These are phyloP conservation scores for Archaeoteleia sp. DNA, from an alignment of 2,888 invertebrate species.

Conservation along the genomic window DNA sequence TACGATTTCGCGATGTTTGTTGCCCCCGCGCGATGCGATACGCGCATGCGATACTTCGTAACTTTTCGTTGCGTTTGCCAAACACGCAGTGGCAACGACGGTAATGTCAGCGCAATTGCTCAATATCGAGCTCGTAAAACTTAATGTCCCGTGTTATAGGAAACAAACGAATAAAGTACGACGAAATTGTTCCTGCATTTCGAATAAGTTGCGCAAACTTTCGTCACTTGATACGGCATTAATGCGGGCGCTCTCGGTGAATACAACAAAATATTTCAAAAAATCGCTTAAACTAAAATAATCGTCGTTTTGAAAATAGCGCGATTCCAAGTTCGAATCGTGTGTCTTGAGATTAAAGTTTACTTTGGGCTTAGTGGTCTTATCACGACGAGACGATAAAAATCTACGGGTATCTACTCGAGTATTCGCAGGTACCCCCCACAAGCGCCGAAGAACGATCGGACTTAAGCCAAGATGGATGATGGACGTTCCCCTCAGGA, in stretches of 20 bases:
- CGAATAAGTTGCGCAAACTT: slow-evolving; percentile 47
- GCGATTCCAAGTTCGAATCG: slow-evolving; percentile 22
- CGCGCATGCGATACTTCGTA: slow-evolving; percentile 41
- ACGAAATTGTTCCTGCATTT: slow-evolving; percentile 52
- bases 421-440: slow-evolving; percentile 54
- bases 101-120: slow-evolving; percentile 56
- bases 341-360: slow-evolving; percentile 49
- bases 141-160: slow-evolving; percentile 61
- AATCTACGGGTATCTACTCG: slow-evolving; percentile 33
- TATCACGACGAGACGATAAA: slow-evolving; percentile 51
- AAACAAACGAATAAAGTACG: slow-evolving; percentile 61
- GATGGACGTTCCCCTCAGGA: slow-evolving; percentile 66
- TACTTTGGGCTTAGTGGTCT: slow-evolving; percentile 48
- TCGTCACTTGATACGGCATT: slow-evolving; percentile 36
- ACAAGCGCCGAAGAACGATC: slow-evolving; percentile 56
- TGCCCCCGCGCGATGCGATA: slow-evolving; percentile 43
- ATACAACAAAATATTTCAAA: too few relatives aligned
- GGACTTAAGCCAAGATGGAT: slow-evolving; percentile 61
- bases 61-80: slow-evolving; percentile 56
- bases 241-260: slow-evolving; percentile 9
- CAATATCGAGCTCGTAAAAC: slow-evolving; percentile 62
- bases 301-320: slow-evolving; percentile 21
- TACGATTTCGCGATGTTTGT: slow-evolving; percentile 51
- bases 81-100: slow-evolving; percentile 46
- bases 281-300: slow-evolving; percentile 1